Percentiles rank a stretch among this genome's conserved stretches.
phyloP scores from a whole-genome alignment of 2,888 invertebrate species.

The Galerucella pusilla region DNA sequence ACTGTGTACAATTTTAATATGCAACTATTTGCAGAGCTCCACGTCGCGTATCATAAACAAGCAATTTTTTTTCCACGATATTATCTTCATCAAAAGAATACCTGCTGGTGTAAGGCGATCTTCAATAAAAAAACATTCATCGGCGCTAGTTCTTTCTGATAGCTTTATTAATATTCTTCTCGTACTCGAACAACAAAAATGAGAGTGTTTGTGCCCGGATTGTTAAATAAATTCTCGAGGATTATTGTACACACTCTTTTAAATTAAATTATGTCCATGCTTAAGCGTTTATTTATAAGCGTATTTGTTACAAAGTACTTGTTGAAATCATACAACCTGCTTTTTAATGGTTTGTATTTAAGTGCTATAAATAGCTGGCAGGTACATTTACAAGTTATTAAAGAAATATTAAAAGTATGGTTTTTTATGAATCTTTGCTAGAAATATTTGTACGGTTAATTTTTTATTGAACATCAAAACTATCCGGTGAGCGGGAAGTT shows the following conservation, averaged over 20 bases:
- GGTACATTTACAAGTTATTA: conserved; percentile 5
- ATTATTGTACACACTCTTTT: conserved; percentile 17
- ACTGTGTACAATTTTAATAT: no score
- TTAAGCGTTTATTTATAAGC: conserved; percentile 23
- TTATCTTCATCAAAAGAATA: neutral
- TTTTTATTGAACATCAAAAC: no score
- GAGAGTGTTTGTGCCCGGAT: conserved; percentile 23
- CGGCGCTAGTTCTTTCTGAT: conserved; percentile 8
- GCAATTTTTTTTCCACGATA: neutral
- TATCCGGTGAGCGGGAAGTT: no score
- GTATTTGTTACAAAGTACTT: conserved; percentile 25
- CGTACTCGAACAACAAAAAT: conserved; percentile 23
- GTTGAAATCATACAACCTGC: conserved; percentile 8
- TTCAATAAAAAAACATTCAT: conserved; percentile 1
- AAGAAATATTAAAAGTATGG: neutral
- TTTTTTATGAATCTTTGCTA: no score
- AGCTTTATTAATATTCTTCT: conserved; percentile 17
- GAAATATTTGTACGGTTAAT: no score
- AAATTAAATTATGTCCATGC: conserved; percentile 19
- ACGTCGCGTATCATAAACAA: no score
- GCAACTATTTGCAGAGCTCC: no score
- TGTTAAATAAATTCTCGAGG: conserved; percentile 26
- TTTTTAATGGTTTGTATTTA: conserved; percentile 5
- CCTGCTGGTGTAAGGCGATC: neutral
- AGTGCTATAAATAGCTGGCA: conserved; percentile 13